A percentile compares a stretch with the other conserved stretches of the same genome.
phyloP scores from a whole-genome alignment of 2,888 invertebrate genomes.

The Lycophotia porphyrea region DNA sequence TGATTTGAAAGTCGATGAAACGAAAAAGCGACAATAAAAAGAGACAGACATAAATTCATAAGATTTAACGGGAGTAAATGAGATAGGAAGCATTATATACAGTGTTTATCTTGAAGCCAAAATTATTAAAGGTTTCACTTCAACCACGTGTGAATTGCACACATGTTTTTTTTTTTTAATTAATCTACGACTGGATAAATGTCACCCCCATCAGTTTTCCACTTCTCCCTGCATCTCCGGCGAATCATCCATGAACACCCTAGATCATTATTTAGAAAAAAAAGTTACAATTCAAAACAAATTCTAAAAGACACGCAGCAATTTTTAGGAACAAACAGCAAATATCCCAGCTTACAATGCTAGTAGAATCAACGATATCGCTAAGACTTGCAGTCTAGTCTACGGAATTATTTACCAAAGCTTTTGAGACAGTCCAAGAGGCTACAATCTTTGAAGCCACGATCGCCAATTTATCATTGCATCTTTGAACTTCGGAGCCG shows the following conservation, averaged over 20 bases:
- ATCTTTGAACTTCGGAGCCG: slow-evolving; percentile 67
- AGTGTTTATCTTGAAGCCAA: too few species aligned
- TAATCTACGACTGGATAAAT: not conserved
- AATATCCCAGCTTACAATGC: slow-evolving; percentile 39
- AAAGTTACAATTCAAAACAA: not conserved
- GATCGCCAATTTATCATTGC: slow-evolving; percentile 81
- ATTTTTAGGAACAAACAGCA: slow-evolving; percentile 30
- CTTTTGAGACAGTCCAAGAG: slow-evolving; percentile 80
- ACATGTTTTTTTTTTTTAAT: too few species aligned
- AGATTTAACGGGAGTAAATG: too few species aligned
- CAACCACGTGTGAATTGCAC: too few species aligned
- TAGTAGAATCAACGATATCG: slow-evolving; percentile 40
- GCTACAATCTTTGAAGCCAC: slow-evolving; percentile 71
- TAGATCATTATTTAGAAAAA: not conserved
- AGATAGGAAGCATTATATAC: too few species aligned
- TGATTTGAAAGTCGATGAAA: too few species aligned
- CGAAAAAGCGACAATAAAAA: too few species aligned
- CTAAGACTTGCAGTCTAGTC: slow-evolving; percentile 50
- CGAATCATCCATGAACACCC: not conserved
- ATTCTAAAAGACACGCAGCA: not conserved
- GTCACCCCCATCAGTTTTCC: not conserved
- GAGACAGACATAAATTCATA: too few species aligned
- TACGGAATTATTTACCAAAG: slow-evolving; percentile 79
- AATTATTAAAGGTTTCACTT: too few species aligned
- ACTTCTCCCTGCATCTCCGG: not conserved